A percentile compares a stretch with the other conserved stretches of the same genome.
phyloP scores from a whole-genome alignment of 2,113 vertebrate genomes.

The Anser brachyrhynchus region DNA sequence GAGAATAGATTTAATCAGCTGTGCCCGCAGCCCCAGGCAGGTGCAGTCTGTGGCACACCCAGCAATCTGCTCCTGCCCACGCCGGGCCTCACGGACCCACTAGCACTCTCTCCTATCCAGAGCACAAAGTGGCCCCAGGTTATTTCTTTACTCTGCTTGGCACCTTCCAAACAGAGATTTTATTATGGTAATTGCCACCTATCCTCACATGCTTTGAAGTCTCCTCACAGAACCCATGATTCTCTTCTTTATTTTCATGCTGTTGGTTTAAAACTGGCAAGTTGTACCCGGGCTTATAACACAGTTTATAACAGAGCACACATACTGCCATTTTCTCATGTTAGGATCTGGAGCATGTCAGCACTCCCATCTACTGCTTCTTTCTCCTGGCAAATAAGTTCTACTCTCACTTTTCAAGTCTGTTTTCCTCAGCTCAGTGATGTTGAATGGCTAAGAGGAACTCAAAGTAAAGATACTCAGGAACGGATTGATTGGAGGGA shows the following conservation, averaged over 20 bases:
- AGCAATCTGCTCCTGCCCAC: not conserved
- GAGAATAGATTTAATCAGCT: not conserved
- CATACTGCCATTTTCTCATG: conserved; percentile 28
- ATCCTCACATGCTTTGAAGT: conserved; percentile 22
- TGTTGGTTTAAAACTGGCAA: not conserved
- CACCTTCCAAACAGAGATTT: not conserved
- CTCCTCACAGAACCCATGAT: not conserved
- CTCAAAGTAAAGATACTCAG: conserved; percentile 74
- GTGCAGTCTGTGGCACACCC: no score
- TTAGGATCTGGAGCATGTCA: conserved; percentile 44
- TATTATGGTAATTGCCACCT: conserved; percentile 23
- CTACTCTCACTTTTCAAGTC: conserved; percentile 65
- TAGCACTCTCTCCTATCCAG: not conserved
- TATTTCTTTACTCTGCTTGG: not conserved
- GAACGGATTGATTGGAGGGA: conserved; percentile 51
- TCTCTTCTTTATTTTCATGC: conserved; percentile 13
- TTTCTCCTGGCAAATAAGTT: conserved; percentile 58
- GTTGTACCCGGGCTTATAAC: conserved; percentile 49
- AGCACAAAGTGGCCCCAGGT: not conserved
- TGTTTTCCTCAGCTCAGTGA: conserved; percentile 43
- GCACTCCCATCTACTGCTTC: conserved; percentile 51
- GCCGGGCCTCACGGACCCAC: not conserved
- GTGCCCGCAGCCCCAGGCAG: not conserved
- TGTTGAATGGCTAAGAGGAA: conserved; percentile 43
- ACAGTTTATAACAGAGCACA: conserved; percentile 28